Base-by-base conservation (phyloP, 92 coral and sea anemone species). In the Scolanthus callimorphus region DNA sequence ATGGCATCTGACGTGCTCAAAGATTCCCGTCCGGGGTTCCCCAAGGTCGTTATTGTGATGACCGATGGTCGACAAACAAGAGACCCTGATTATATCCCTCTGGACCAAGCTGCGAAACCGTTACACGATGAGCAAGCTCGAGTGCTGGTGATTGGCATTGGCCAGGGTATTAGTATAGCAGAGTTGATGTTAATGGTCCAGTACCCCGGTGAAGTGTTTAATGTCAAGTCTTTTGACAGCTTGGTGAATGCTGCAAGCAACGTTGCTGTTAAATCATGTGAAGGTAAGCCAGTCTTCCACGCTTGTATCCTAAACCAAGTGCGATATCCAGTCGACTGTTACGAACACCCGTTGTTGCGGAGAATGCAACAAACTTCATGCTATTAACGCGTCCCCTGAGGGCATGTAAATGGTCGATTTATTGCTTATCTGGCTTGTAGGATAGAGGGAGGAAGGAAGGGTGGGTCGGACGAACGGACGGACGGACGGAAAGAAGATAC, bases 1-100 rank as follows among this genome's bases (percentile, higher is more conserved):
- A 55, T 83, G 88, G 81, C 91, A 0, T 54, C 90, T 11, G 50
- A 60, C 22, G 84, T 76, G 49, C 62, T 91, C 12, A 20, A 17
- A 12, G 77, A 71, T 31, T 46, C 74, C 30, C 66, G 88, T 10
- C 66, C 62, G n/a, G 90, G 92, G 13, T 67, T 70, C 45, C 86
- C 81, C 3, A 88, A 73, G 65, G 77, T 64, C 4, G 96, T 90
- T 2, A 75, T 92, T 31, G 49, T 92, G 17, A 71, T 92, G 84
- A 92, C 98, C 11, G 98, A 92, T 54, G 96, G 88, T 1, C 64
- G 79, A 29, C 90, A 89, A 60, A 88, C 92, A 19, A 85, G 89
- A 29, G 95, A 86, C 44, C 85, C 85, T 23, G 95, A 78, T 26
- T 79, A 83, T 20, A 37, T 73, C 0, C 39, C 69, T 10, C 63